Base-by-base conservation (phyloP, 2,797 vertebrate genomes). In the Channa striata region DNA sequence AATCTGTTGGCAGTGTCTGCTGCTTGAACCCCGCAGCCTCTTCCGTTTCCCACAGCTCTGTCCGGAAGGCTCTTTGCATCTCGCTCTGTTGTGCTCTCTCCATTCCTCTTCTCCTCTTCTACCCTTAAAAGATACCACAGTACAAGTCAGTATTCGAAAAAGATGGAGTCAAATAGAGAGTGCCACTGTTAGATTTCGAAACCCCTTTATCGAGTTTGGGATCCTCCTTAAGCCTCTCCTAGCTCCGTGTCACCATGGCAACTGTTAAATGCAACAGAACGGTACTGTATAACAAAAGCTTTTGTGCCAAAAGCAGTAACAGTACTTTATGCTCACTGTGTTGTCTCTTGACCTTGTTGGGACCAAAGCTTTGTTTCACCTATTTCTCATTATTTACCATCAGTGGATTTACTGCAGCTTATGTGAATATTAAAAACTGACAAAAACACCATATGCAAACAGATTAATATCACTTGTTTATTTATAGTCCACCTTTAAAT, bases 161-260 rank as follows among this genome's bases (percentile, higher is more conserved):
- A 58, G 58, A 49, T 58, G 34, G 51, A 62, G 40, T 53, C 23
- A 63, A 77, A 82, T 43, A 59, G 54, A 79, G 60, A 84, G 67
- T 72, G 64, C 74, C 61, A 56, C 48, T 52, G 83, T 85, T 80
- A 77, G 78, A 81, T 83, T 77, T 65, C 73, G 74, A 78, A 85
- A 77, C 68, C 80, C 49, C 68, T 84, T 81, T 84, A 86, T 83
- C 59, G 54, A 82, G 75, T 86, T 86, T 47, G 66, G 82, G 74
- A 89, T 87, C 86, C 82, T 87, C 76, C 60, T 79, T 77, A 70
- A 85, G 59, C 74, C 72, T 85, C 67, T 83, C 78, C 79, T 83
- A 67, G 60, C 75, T 80, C 57, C 0, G 20, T 9, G 86, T 92
- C 50, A 39, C 87, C 80, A 91, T 86, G 81, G 91, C 78, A 92